Conservation (phyloP, 2,113 vertebrate genomes). For the Anoura caudifer region DNA sequence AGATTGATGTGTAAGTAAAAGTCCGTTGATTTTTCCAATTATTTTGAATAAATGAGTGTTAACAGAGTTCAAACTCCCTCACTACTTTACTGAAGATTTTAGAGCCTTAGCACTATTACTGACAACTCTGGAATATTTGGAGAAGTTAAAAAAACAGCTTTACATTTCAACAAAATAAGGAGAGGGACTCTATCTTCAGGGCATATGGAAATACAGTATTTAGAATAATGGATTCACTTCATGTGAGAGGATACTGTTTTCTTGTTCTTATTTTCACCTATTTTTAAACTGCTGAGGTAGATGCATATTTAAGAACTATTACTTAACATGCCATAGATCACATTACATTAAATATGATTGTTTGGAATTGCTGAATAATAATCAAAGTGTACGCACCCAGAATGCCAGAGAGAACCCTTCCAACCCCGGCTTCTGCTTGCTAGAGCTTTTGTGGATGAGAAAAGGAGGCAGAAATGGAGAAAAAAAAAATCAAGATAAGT, state of each 20-base stretch:
- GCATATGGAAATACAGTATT: not conserved
- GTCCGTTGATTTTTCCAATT: not conserved
- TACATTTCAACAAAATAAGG: not conserved
- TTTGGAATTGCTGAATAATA: not conserved
- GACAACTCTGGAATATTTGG: constrained; percentile 9
- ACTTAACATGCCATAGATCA: not conserved
- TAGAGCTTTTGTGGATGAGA: not conserved
- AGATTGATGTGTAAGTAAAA: not conserved
- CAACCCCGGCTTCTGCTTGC: not conserved
- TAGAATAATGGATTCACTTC: not conserved
- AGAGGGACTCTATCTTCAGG: not conserved
- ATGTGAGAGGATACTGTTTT: not conserved
- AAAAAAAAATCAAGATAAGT: not conserved
- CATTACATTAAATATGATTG: not conserved
- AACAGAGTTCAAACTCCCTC: not conserved
- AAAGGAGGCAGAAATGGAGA: not conserved
- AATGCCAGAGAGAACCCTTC: not conserved
- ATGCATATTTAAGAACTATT: not conserved
- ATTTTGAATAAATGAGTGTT: not conserved
- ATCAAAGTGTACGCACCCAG: not conserved
- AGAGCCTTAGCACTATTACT: not conserved
- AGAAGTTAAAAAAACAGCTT: not conserved
- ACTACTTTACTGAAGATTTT: not conserved
- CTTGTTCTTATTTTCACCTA: not conserved
- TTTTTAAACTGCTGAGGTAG: not conserved